phyloP scores from a whole-genome alignment of 2,888 invertebrate genomes.

The Mycogona germanica region DNA sequence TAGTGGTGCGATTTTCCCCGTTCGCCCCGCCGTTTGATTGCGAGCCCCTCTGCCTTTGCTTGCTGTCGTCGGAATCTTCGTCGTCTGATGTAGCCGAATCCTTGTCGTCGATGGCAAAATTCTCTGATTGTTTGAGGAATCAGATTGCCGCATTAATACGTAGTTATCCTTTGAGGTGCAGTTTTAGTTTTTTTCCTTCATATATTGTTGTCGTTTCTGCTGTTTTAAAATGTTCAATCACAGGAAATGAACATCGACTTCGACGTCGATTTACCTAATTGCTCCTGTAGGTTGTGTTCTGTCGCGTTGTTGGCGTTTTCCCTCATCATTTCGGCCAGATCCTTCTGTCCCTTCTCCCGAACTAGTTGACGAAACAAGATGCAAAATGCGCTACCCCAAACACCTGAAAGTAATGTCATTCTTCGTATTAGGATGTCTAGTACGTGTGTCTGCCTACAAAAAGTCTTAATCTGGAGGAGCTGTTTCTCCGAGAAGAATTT shows the following conservation, averaged over 20 bases:
- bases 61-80: slow-evolving; percentile 6
- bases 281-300: slow-evolving; percentile 19
- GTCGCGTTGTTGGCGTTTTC: slow-evolving; percentile 12
- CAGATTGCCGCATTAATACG: background rate
- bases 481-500: too few relatives aligned
- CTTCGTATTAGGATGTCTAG: too few relatives aligned
- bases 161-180: background rate
- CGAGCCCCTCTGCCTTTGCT: background rate
- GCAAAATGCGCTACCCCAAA: slow-evolving; percentile 40
- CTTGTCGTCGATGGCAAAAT: slow-evolving; percentile 1
- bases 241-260: too few relatives aligned
- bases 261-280: slow-evolving; percentile 15
- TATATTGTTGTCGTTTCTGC: too few relatives aligned
- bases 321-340: slow-evolving; percentile 21
- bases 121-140: background rate
- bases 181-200: background rate
- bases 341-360: slow-evolving; percentile 30
- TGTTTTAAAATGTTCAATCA: too few relatives aligned
- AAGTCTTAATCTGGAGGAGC: too few relatives aligned
- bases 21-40: background rate
- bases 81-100: slow-evolving; percentile 9
- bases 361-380: slow-evolving; percentile 36
- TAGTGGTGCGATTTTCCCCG: too few relatives aligned
- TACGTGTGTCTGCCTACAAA: too few relatives aligned
- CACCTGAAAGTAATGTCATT: slow-evolving; percentile 26